These are phyloP conservation scores for Ondatra zibethicus DNA, from an alignment of 2,113 vertebrate species.

Conservation along the genomic window DNA sequence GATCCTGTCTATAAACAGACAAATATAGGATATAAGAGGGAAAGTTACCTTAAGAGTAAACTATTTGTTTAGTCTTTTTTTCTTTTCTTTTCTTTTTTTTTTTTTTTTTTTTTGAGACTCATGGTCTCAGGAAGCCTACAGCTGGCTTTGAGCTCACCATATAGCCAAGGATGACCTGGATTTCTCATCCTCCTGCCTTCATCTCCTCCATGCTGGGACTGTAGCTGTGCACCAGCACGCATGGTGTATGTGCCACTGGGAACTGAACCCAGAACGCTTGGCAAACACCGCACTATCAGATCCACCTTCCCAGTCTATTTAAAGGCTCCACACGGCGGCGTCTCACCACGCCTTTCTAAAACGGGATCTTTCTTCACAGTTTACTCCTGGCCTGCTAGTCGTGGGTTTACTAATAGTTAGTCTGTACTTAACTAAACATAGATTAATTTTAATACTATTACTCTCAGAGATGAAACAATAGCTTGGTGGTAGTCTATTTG, in stretches of 20 bases:
- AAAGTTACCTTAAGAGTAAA: not conserved
- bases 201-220: too few relatives aligned
- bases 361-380: not conserved
- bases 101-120: too few relatives aligned
- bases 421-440: not conserved
- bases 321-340: not conserved
- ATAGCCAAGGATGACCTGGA: not conserved
- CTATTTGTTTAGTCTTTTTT: not conserved
- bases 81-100: too few relatives aligned
- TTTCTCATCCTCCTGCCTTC: not conserved
- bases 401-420: not conserved
- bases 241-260: too few relatives aligned
- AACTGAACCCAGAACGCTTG: not conserved
- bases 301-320: not conserved
- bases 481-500: not conserved
- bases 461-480: not conserved
- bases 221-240: not conserved
- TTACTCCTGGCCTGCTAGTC: not conserved
- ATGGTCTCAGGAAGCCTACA: not conserved
- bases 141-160: not conserved
- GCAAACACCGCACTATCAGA: not conserved
- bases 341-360: slow-evolving; percentile 1
- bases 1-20: not conserved
- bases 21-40: slow-evolving; percentile 16
- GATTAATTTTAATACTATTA: slow-evolving; percentile 54